Evolutionary conservation across 2,113 vertebrate genomes (phyloP).

Genomic region (Kryptolebias marmoratus): DNA sequence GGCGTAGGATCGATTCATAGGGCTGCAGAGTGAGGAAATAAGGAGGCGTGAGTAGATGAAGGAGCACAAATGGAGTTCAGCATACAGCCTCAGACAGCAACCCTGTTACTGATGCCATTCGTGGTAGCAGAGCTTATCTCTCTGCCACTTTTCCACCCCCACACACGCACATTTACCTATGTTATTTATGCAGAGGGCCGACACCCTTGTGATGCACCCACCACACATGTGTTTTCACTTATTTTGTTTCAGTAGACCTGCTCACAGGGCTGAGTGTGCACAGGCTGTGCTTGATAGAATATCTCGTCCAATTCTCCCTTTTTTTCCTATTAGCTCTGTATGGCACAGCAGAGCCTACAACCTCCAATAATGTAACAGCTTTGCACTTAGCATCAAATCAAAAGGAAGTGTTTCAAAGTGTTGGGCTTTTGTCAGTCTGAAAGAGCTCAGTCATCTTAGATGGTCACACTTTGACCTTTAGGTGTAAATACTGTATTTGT

Average conservation of each 20-base stretch:
- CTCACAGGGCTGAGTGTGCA: not conserved
- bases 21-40: conserved; percentile 34
- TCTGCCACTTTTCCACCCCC: conserved; percentile 41
- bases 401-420: not conserved
- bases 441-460: no score
- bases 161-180: conserved; percentile 44
- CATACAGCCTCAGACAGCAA: conserved; percentile 26
- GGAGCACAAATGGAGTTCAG: conserved; percentile 46
- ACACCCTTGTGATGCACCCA: conserved; percentile 3
- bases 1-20: conserved; percentile 49
- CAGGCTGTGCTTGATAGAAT: conserved; percentile 23
- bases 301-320: not conserved
- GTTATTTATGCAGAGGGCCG: conserved; percentile 48
- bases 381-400: conserved; percentile 14
- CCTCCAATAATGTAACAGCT: not conserved
- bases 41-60: conserved; percentile 37
- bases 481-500: not conserved
- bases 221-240: conserved; percentile 27
- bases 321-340: not conserved
- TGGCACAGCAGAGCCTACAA: not conserved
- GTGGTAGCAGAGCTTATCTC: conserved; percentile 32
- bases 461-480: not conserved
- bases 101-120: conserved; percentile 32
- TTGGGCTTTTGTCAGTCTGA: not conserved
- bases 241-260: conserved; percentile 21